Base-by-base conservation (phyloP, 2,797 vertebrate species). In the Mionectes olivaceus region DNA sequence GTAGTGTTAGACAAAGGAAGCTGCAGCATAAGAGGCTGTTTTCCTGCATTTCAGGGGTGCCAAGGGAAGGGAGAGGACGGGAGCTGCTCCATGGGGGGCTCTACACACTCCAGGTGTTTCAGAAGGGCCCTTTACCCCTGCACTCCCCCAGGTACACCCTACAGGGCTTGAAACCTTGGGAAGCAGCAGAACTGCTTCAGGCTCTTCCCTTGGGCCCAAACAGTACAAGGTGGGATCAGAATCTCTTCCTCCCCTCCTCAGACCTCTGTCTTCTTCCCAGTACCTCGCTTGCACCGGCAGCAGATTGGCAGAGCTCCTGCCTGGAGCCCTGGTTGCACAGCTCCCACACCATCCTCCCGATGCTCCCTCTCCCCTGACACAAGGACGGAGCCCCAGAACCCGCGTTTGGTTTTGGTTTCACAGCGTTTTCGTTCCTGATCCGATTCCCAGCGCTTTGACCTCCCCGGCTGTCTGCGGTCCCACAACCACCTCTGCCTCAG, bases 281-380 rank as follows among this genome's bases (percentile, higher is more conserved):
- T 5, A 3, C 33, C 8, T 11, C n/a, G 5, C 61, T 52, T 4
- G 5, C 21, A 5, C 5, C 3, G 7, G 46, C 53, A 6, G 33
- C 0, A 15, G 7, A 10, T 19, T 60, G 0, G 2, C 75, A 57
- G 43, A 0, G 5, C 50, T 83, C 41, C 73, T 12, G 2, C 4
- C 3, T 2, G 46, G 5, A 50, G 10, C 55, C 23, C 30, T 22
- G n/a, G 30, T 13, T 30, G 55, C 44, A 10, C 30, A 12, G 33
- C 33, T 44, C 7, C 83, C 21, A 0, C 1, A 1, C 69, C 15
- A 14, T 4, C 71, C 28, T 22, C 30, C 71, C 0, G 0, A 7
- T 1, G 64, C 24, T 64, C 37, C 19, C 24, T 49, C 25, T 47
- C 10, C 33, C 64, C 64, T 27, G 1, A 33, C 2, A 2, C 46